A percentile compares a stretch with the other conserved stretches of the same genome.
Conservation (phyloP, 2,888 invertebrate genomes). For the Onchidella celtica region DNA sequence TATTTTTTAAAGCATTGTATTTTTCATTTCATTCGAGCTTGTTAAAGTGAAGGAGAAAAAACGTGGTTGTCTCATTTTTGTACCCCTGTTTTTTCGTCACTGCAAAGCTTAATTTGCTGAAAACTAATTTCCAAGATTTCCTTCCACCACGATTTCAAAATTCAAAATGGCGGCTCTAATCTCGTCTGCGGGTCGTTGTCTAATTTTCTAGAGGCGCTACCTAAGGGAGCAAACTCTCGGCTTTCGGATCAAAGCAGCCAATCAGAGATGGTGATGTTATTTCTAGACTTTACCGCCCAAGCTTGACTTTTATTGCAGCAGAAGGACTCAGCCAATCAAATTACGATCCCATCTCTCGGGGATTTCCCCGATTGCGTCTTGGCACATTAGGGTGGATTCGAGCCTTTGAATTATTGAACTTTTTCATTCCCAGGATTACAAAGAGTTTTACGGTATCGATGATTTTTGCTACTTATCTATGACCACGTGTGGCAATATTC, state of each 20-base stretch:
- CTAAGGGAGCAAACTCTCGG: background rate
- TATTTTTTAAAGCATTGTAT: too few relatives aligned
- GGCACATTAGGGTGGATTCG: constrained; percentile 5
- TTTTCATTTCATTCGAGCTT: too few relatives aligned
- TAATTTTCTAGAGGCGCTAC: constrained; percentile 12
- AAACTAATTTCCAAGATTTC: background rate
- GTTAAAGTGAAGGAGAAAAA: too few relatives aligned
- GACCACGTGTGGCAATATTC: too few relatives aligned
- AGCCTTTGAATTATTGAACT: too few relatives aligned
- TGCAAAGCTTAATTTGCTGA: background rate
- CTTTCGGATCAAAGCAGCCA: constrained; percentile 27
- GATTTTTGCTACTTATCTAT: too few relatives aligned
- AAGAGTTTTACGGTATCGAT: too few relatives aligned
- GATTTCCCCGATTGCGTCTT: background rate
- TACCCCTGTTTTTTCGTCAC: too few relatives aligned
- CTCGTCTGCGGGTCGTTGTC: background rate
- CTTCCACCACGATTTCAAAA: background rate
- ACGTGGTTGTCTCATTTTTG: too few relatives aligned
- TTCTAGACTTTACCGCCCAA: background rate
- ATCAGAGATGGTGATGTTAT: constrained; percentile 30
- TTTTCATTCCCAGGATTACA: too few relatives aligned
- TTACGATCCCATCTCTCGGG: background rate
- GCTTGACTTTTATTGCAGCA: constrained; percentile 34
- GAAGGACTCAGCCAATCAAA: constrained; percentile 33
- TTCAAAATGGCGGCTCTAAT: constrained; percentile 19